phyloP scores from a whole-genome alignment of 2,113 vertebrate species.

The Uropsilus gracilis region DNA sequence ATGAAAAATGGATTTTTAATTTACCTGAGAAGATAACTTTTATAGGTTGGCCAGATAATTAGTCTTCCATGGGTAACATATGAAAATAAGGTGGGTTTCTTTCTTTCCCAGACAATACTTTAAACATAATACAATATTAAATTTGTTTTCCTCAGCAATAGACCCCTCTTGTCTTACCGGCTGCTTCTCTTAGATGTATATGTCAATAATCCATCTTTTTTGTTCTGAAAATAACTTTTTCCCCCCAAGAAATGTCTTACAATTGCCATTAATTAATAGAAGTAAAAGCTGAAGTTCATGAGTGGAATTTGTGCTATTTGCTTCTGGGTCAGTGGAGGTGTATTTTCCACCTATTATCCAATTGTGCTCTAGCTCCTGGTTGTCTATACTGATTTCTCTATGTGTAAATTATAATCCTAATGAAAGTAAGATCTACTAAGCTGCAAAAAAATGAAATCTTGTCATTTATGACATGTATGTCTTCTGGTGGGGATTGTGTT shows the following conservation, averaged over 20 bases:
- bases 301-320: not conserved
- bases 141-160: not conserved
- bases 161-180: too few relatives aligned
- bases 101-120: not conserved
- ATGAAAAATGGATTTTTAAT: not conserved
- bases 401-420: not conserved
- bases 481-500: too few relatives aligned
- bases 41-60: not conserved
- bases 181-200: too few relatives aligned
- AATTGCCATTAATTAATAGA: too few relatives aligned
- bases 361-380: not conserved
- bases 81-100: not conserved
- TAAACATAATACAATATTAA: not conserved
- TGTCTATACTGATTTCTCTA: not conserved
- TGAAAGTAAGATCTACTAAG: not conserved
- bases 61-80: not conserved
- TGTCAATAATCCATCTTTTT: too few relatives aligned
- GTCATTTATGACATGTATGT: too few relatives aligned
- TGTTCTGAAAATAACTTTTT: too few relatives aligned
- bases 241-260: not conserved
- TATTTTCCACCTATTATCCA: not conserved
- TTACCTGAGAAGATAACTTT: conserved; percentile 4
- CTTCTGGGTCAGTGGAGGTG: not conserved
- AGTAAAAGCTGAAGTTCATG: not conserved
- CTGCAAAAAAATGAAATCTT: too few relatives aligned